Evolutionary conservation across 2,113 vertebrate genomes (phyloP).

Genomic region (Peromyscus leucopus): DNA sequence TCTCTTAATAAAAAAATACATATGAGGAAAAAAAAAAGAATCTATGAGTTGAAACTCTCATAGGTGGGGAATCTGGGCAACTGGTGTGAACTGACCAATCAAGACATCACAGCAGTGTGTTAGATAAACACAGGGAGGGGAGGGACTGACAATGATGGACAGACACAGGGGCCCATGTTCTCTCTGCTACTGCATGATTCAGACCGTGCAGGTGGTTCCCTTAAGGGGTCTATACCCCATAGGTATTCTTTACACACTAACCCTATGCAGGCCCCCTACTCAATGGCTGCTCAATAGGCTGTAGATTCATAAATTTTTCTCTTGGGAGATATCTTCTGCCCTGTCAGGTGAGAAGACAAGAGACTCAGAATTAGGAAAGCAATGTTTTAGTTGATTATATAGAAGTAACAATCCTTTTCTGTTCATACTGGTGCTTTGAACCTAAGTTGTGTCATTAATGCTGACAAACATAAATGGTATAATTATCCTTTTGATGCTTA

Average conservation of each 20-base stretch:
- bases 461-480: background rate
- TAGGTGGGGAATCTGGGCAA: background rate
- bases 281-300: background rate
- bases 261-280: background rate
- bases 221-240: background rate
- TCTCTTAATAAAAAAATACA: too few relatives aligned
- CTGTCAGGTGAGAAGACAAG: background rate
- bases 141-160: background rate
- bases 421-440: background rate
- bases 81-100: background rate
- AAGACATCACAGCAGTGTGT: background rate
- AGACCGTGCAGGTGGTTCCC: background rate
- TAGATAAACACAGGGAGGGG: background rate
- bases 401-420: background rate
- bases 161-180: background rate
- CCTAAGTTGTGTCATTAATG: background rate
- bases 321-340: background rate
- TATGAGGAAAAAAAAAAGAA: background rate
- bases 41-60: background rate
- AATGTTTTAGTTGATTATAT: constrained; percentile 32
- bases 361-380: background rate
- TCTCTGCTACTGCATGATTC: background rate
- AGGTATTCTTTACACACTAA: background rate
- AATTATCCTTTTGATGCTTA: background rate
- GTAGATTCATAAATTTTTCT: too few relatives aligned